Conservation (phyloP, 2,888 invertebrate species). For the Beris morrisii region DNA sequence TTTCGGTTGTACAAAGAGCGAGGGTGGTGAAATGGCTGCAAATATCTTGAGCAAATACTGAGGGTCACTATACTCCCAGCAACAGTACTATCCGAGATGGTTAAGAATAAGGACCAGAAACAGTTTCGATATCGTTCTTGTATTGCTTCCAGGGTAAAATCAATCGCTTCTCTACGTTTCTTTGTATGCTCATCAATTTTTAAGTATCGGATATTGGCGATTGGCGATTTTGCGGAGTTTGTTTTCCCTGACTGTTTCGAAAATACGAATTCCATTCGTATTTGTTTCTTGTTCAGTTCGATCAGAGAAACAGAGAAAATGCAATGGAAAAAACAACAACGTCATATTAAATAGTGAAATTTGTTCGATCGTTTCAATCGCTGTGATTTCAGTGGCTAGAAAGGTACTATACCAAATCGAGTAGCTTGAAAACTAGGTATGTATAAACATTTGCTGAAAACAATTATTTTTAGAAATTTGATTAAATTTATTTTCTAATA, state of each 20-base stretch:
- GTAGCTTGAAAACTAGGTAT: too few relatives aligned
- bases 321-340: too few relatives aligned
- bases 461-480: too few relatives aligned
- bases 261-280: background rate
- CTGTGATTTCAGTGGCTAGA: too few relatives aligned
- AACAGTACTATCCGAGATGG: background rate
- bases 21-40: conserved; percentile 23
- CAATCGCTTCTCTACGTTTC: conserved; percentile 31
- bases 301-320: too few relatives aligned
- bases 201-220: conserved; percentile 36
- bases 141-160: conserved; percentile 11
- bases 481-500: too few relatives aligned
- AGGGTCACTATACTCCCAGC: background rate
- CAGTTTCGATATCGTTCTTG: conserved; percentile 15
- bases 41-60: conserved; percentile 36
- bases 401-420: too few relatives aligned
- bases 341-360: too few relatives aligned
- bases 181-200: conserved; percentile 36
- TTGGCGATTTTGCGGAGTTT: conserved; percentile 31
- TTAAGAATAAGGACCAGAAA: conserved; percentile 5
- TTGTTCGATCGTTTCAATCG: too few relatives aligned
- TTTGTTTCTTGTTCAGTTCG: too few relatives aligned
- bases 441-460: too few relatives aligned
- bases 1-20: conserved; percentile 2
- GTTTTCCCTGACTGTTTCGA: conserved; percentile 14